Evolutionary conservation across 2,113 vertebrate species (phyloP).

Genomic region (Sander vitreus): DNA sequence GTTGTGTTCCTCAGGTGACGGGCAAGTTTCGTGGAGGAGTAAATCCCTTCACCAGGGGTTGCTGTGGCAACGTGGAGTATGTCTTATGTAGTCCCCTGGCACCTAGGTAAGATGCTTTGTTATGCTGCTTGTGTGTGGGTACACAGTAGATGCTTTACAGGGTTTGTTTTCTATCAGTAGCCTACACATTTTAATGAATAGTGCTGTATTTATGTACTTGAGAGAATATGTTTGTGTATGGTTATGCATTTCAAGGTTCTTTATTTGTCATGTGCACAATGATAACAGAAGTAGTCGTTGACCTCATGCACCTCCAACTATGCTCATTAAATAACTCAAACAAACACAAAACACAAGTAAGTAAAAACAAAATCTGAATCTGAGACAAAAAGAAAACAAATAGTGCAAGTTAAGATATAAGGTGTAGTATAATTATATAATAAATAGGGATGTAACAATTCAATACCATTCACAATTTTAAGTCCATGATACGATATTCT

Average conservation of each 20-base stretch:
- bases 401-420: too few species aligned
- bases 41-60: conserved; percentile 97
- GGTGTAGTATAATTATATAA: too few species aligned
- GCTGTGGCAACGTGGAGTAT: conserved; percentile 96
- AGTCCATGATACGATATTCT: too few species aligned
- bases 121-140: neutral
- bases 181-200: neutral
- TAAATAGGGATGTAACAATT: too few species aligned
- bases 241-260: neutral
- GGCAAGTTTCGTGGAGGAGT: conserved; percentile 98
- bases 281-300: too few species aligned
- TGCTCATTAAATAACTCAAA: too few species aligned
- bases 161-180: neutral
- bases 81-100: conserved; percentile 96
- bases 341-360: too few species aligned
- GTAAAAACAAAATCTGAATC: too few species aligned
- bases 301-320: too few species aligned
- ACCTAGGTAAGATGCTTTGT: conserved; percentile 87
- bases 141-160: neutral
- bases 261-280: too few species aligned
- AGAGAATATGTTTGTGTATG: neutral
- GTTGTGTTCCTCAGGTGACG: conserved; percentile 87
- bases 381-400: too few species aligned
- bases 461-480: too few species aligned
- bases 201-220: neutral